phyloP scores from a whole-genome alignment of 1,140 invertebrate genomes.

The Pseudomyrmex dendroicus region DNA sequence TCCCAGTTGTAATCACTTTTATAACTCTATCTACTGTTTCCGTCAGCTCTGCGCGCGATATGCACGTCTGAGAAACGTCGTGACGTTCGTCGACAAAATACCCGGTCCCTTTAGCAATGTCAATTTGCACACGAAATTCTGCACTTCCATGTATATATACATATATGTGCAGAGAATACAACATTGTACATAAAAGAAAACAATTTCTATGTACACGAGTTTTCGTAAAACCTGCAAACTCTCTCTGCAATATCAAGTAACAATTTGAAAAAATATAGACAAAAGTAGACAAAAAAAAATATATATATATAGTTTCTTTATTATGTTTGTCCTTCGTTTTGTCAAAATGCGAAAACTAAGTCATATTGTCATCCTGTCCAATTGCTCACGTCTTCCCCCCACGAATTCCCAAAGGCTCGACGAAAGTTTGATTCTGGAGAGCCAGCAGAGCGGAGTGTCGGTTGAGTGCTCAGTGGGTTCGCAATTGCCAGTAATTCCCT shows the following conservation, averaged over 20 bases:
- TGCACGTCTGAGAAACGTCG: neutral
- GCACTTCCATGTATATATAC: too few relatives aligned
- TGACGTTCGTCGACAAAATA: slow-evolving; percentile 23
- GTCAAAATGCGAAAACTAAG: neutral
- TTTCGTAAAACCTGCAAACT: neutral
- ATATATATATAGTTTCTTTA: neutral
- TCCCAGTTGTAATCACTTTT: slow-evolving; percentile 17
- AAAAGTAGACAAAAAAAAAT: too few relatives aligned
- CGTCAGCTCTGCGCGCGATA: neutral
- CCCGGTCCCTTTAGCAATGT: slow-evolving; percentile 2
- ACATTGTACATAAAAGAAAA: slow-evolving; percentile 3
- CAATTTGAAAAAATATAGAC: too few relatives aligned
- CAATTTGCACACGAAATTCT: slow-evolving; percentile 24
- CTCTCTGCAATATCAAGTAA: too few relatives aligned
- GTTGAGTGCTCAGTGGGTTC: slow-evolving; percentile 3
- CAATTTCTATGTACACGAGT: neutral
- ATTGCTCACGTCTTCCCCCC: neutral
- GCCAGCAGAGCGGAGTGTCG: slow-evolving; percentile 49
- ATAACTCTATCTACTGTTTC: neutral
- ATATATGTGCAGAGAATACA: too few relatives aligned
- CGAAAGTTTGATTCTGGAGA: slow-evolving; percentile 83
- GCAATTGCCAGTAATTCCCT: slow-evolving; percentile 22
- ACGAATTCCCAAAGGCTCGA: slow-evolving; percentile 85
- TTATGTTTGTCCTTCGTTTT: slow-evolving; percentile 1
- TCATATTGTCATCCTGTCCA: too few relatives aligned